Conservation (phyloP, 2,888 invertebrate genomes). For the Platycheirus rosarum region DNA sequence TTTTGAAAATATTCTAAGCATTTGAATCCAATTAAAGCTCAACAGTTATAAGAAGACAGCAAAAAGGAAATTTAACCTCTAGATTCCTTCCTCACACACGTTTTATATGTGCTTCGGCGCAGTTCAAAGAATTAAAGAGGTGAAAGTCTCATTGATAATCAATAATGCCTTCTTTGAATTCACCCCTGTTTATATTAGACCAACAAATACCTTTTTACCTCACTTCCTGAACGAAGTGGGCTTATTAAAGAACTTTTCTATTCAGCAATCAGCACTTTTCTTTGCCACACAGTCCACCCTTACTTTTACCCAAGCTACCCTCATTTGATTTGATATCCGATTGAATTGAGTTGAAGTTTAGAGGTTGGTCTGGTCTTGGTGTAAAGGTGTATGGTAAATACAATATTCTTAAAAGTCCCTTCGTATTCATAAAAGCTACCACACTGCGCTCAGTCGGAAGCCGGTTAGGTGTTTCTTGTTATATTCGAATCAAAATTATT, state of each 20-base stretch:
- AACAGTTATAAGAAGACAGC: too few relatives aligned
- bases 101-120: too few relatives aligned
- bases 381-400: conserved; percentile 5
- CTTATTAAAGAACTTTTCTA: neutral
- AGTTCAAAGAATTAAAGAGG: too few relatives aligned
- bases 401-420: conserved; percentile 14
- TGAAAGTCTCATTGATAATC: too few relatives aligned
- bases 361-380: too few relatives aligned
- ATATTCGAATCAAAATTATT: conserved; percentile 40
- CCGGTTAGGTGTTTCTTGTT: conserved; percentile 53
- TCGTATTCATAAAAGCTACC: conserved; percentile 18
- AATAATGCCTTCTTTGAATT: too few relatives aligned
- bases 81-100: too few relatives aligned
- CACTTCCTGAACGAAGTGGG: neutral
- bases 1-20: too few relatives aligned
- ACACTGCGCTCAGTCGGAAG: conserved; percentile 62
- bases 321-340: neutral
- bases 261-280: neutral
- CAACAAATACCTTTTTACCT: neutral
- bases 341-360: conserved; percentile 1
- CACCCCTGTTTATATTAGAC: neutral
- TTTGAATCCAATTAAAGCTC: too few relatives aligned
- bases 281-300: too few relatives aligned
- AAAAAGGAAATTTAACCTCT: too few relatives aligned
- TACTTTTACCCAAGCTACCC: neutral